phyloP scores from a whole-genome alignment of 2,888 invertebrate species.

The Lutraria lutraria region DNA sequence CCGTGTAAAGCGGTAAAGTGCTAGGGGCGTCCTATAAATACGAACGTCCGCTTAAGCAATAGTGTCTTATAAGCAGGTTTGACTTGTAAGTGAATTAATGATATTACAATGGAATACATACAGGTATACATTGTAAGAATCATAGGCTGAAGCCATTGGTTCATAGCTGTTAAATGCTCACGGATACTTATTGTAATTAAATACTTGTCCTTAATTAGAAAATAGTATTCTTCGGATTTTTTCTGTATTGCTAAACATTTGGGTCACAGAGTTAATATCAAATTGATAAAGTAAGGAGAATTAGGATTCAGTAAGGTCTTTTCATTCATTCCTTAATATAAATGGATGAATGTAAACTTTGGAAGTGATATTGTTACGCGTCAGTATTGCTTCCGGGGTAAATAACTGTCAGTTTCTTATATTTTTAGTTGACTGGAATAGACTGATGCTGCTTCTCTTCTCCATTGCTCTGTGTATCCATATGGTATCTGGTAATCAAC shows the following conservation, averaged over 20 bases:
- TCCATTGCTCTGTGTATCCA: not conserved
- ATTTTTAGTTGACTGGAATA: too few relatives aligned
- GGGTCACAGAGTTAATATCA: too few relatives aligned
- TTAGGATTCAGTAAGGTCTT: too few relatives aligned
- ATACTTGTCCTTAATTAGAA: too few relatives aligned
- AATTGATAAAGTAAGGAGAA: too few relatives aligned
- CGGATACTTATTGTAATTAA: not conserved
- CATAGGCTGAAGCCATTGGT: not conserved
- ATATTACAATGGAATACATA: too few relatives aligned
- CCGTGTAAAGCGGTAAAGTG: not conserved
- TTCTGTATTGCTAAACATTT: too few relatives aligned
- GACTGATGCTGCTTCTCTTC: not conserved
- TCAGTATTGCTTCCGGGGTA: not conserved
- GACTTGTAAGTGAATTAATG: not conserved
- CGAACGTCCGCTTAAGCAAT: not conserved
- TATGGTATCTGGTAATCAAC: too few relatives aligned
- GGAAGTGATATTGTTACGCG: not conserved
- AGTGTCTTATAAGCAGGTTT: not conserved
- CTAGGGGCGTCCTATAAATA: not conserved
- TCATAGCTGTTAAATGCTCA: conserved; percentile 18
- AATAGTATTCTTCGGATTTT: too few relatives aligned
- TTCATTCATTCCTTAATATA: too few relatives aligned
- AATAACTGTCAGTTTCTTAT: not conserved
- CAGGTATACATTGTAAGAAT: too few relatives aligned
- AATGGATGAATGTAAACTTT: too few relatives aligned